Evolutionary conservation across 2,797 vertebrate species (phyloP).

Genomic region (Liasis olivaceus): DNA sequence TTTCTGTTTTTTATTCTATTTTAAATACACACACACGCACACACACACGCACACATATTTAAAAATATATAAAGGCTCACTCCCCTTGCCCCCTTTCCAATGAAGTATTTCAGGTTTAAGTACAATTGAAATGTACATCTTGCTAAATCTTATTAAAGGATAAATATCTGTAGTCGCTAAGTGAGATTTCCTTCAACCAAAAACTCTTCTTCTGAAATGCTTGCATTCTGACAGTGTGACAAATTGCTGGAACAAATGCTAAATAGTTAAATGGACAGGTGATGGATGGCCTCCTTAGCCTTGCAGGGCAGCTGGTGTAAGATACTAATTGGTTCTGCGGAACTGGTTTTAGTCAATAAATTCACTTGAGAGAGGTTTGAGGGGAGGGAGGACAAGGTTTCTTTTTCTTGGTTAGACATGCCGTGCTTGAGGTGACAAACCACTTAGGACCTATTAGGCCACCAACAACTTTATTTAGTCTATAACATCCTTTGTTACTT

Average conservation of each 20-base stretch:
- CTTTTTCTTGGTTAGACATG: constrained; percentile 59
- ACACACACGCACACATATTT: too few species aligned
- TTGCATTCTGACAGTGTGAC: constrained; percentile 79
- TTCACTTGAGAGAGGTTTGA: constrained; percentile 71
- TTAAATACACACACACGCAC: too few species aligned
- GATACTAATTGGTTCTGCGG: constrained; percentile 83
- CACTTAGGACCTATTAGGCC: constrained; percentile 58
- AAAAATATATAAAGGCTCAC: constrained; percentile 29
- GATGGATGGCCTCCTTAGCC: constrained; percentile 82
- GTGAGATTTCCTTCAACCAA: constrained; percentile 76
- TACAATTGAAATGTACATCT: constrained; percentile 74
- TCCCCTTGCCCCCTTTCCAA: constrained; percentile 30
- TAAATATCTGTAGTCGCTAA: constrained; percentile 68
- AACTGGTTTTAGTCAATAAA: constrained; percentile 83
- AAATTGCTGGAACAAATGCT: constrained; percentile 83
- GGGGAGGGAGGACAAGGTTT: background rate
- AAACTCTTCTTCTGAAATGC: constrained; percentile 74
- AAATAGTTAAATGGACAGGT: constrained; percentile 83
- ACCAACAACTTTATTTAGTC: constrained; percentile 62
- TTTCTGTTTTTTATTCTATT: constrained; percentile 30
- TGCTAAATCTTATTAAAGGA: constrained; percentile 71
- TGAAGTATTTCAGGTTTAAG: constrained; percentile 71
- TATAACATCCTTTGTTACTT: constrained; percentile 31
- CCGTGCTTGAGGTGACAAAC: constrained; percentile 71
- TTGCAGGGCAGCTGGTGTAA: constrained; percentile 75